Evolutionary conservation across 2,888 invertebrate species (phyloP).

Genomic region (Odontocerum albicorne): DNA sequence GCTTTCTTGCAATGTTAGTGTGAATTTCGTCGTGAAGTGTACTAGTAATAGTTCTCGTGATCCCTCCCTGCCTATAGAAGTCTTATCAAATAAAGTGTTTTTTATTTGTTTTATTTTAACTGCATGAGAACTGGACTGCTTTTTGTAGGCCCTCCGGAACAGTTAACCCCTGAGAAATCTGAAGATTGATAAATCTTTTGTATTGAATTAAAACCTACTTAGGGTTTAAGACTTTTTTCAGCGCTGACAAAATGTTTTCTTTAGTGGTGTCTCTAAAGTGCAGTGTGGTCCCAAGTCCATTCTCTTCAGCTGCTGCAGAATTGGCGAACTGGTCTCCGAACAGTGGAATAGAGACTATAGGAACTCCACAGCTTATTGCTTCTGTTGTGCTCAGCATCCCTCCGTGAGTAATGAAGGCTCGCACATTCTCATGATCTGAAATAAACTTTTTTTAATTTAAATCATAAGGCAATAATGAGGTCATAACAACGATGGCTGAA

Average conservation of each 20-base stretch:
- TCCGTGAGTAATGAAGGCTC: conserved; percentile 67
- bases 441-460: too few species aligned
- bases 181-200: neutral
- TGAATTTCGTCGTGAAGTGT: too few species aligned
- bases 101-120: too few species aligned
- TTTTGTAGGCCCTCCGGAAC: too few species aligned
- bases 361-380: conserved; percentile 66
- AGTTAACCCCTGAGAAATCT: too few species aligned
- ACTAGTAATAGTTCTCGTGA: too few species aligned
- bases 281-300: conserved; percentile 61
- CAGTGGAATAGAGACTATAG: conserved; percentile 67
- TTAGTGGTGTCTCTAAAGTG: conserved; percentile 60
- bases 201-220: conserved; percentile 50
- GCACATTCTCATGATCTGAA: conserved; percentile 68
- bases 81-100: too few species aligned
- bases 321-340: conserved; percentile 73
- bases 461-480: too few species aligned
- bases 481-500: too few species aligned
- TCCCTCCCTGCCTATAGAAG: too few species aligned
- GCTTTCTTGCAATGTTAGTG: too few species aligned
- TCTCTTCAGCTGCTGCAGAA: conserved; percentile 61
- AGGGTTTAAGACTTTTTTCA: conserved; percentile 59
- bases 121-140: too few species aligned
- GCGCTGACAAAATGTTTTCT: conserved; percentile 55
- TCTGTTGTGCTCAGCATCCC: conserved; percentile 70